Evolutionary conservation across 2,113 vertebrate genomes (phyloP).

Genomic region (Noctilio leporinus): DNA sequence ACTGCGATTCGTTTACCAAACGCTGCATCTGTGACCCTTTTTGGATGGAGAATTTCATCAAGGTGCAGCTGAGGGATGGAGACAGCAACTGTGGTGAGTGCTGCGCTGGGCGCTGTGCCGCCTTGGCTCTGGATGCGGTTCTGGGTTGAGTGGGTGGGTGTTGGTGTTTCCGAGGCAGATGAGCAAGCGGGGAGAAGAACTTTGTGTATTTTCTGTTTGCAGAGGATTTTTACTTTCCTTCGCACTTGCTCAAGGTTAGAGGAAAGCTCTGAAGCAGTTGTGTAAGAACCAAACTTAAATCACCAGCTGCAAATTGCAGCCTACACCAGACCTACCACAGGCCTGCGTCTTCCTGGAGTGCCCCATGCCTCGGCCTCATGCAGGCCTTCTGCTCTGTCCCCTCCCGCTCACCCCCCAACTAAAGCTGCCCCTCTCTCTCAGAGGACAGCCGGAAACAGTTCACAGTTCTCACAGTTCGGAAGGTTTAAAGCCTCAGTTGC

Average conservation of each 20-base stretch:
- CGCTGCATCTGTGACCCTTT: constrained; percentile 94
- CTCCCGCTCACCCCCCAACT: too few species aligned
- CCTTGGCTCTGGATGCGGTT: background rate
- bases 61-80: constrained; percentile 87
- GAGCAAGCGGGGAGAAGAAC: constrained; percentile 25
- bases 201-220: constrained; percentile 46
- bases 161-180: constrained; percentile 35
- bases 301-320: background rate
- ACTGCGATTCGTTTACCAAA: constrained; percentile 93
- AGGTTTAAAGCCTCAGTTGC: background rate
- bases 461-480: background rate
- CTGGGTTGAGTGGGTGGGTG: background rate
- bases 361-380: background rate
- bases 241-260: background rate
- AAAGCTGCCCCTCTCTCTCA: background rate
- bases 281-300: background rate
- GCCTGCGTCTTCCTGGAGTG: background rate
- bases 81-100: constrained; percentile 96
- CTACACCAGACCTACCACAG: background rate
- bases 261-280: background rate
- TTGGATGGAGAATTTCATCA: constrained; percentile 99
- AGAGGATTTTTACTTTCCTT: constrained; percentile 40
- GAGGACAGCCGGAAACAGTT: background rate
- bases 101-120: background rate
- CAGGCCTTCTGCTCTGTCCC: background rate